phyloP scores from a whole-genome alignment of 2,113 vertebrate genomes.

The Suricata suricatta region DNA sequence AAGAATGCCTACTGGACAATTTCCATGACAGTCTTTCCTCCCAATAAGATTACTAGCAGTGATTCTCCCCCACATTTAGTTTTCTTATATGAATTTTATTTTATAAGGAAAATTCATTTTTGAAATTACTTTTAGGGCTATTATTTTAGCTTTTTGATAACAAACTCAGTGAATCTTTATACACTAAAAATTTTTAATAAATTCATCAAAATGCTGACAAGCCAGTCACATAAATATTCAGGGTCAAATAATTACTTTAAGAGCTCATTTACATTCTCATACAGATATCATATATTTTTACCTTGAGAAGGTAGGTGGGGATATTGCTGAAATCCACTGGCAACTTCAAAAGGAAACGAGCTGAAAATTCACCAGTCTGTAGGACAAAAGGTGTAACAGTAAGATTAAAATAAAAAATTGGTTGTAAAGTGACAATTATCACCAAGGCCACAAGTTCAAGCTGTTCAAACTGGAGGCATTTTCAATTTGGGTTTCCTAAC shows the following conservation, averaged over 20 bases:
- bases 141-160: background rate
- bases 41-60: constrained; percentile 10
- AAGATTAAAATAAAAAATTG: constrained; percentile 58
- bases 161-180: background rate
- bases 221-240: background rate
- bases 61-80: background rate
- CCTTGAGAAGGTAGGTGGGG: constrained; percentile 98
- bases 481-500: background rate
- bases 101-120: constrained; percentile 12
- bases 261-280: constrained; percentile 54
- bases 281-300: constrained; percentile 81
- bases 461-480: constrained; percentile 44
- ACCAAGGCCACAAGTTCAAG: constrained; percentile 62
- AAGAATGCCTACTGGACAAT: background rate
- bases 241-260: constrained; percentile 46
- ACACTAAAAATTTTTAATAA: constrained; percentile 53
- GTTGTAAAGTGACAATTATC: constrained; percentile 43
- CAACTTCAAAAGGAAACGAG: constrained; percentile 97
- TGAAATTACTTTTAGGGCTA: constrained; percentile 17
- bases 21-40: background rate
- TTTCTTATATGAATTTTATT: constrained; percentile 21
- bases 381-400: constrained; percentile 70
- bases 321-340: constrained; percentile 99
- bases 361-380: constrained; percentile 98
- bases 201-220: background rate